Evolutionary conservation across 1,140 invertebrate genomes (phyloP).

Genomic region (Dysdera silvatica): DNA sequence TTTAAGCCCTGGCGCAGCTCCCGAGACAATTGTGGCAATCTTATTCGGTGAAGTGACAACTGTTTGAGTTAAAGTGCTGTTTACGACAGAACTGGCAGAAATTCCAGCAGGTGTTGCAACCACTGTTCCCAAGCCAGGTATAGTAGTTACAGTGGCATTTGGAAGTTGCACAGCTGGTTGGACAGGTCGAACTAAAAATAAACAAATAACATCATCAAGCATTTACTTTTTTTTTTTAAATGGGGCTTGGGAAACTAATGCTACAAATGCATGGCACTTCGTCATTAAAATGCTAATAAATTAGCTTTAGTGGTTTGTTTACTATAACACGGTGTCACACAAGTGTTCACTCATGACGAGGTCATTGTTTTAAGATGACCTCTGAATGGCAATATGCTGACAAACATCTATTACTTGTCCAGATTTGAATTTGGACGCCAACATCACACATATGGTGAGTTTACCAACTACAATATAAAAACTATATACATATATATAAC

Average conservation of each 20-base stretch:
- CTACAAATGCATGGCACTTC: no score
- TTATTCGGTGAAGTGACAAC: not conserved
- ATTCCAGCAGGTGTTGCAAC: not conserved
- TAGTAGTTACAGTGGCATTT: constrained; percentile 16
- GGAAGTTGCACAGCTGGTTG: constrained; percentile 10
- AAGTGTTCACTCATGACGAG: no score
- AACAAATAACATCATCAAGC: not conserved
- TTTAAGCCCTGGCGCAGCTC: not conserved
- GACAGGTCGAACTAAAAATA: constrained; percentile 18
- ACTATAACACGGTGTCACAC: no score
- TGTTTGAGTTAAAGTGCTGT: not conserved
- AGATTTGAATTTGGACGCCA: no score
- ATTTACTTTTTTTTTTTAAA: not conserved
- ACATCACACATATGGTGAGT: no score
- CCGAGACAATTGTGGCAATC: not conserved
- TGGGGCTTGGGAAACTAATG: not conserved
- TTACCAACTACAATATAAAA: no score
- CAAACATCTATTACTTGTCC: no score
- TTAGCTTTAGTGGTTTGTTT: no score
- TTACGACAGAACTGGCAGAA: not conserved
- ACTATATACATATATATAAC: no score
- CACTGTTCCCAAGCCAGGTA: constrained; percentile 24
- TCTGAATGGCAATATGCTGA: no score
- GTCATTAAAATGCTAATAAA: no score
- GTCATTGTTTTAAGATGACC: no score